Conservation (phyloP, 2,113 vertebrate genomes). For the Plecotus auritus region DNA sequence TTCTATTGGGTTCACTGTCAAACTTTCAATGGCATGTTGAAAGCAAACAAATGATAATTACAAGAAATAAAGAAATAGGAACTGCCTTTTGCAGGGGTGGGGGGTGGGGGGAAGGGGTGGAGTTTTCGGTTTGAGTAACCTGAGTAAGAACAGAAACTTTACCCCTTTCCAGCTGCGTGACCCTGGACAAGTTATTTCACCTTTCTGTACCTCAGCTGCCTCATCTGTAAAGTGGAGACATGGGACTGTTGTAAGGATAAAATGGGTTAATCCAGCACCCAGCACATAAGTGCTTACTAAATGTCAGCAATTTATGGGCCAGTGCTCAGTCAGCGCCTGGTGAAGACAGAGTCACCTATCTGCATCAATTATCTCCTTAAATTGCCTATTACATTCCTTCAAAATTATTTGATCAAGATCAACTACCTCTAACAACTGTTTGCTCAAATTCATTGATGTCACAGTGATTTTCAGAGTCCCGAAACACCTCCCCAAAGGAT, state of each 20-base stretch:
- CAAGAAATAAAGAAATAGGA: slow-evolving; percentile 29
- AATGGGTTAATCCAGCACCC: background rate
- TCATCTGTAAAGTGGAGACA: background rate
- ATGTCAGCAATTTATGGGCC: background rate
- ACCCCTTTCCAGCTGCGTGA: background rate
- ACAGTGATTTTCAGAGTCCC: background rate
- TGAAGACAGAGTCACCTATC: background rate
- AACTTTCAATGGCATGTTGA: background rate
- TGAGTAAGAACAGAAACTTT: background rate
- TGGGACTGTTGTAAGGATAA: background rate
- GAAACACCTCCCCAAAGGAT: background rate
- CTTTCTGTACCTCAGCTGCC: background rate
- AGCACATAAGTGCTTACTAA: background rate
- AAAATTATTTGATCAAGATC: background rate
- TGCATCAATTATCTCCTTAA: background rate
- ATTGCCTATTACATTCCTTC: background rate
- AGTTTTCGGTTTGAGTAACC: background rate
- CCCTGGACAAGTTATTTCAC: background rate
- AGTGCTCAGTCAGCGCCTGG: background rate
- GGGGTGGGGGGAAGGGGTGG: no score
- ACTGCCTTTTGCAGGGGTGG: background rate
- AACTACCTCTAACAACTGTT: background rate
- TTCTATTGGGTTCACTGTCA: background rate
- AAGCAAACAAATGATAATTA: background rate
- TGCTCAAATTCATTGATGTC: background rate